Base-by-base conservation (phyloP, 1,140 invertebrate genomes). In the Sitophilus oryzae region DNA sequence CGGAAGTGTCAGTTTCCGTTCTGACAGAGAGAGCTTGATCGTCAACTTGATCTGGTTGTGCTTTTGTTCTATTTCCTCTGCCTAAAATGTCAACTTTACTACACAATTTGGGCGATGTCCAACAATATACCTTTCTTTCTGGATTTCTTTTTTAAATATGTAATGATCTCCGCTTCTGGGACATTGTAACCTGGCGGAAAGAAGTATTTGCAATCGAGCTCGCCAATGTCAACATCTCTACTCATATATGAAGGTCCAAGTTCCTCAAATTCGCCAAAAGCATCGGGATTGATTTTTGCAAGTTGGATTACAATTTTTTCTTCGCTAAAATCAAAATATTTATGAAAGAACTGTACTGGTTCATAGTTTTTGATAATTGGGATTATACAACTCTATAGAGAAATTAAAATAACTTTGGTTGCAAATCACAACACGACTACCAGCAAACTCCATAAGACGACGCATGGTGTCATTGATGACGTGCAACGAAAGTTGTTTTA, bases 301-400 rank as follows among this genome's bases (percentile, higher is more conserved):
- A 82, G 66, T 74, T 82, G 80, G 2, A 83, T 59, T 2, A 82
- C 73, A 34, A 83, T 71, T 53, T 81, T 82, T 64, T 82, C 81
- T 52, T 74, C 76, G 55, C 81, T 83, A 61, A 14, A 66, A 67
- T 8, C 41, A 15, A 2, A 38, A 20, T 37, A 22, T n/a, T n/a
- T n/a, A n/a, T n/a, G n/a, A n/a, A n/a, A n/a, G n/a, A n/a, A n/a
- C n/a, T n/a, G n/a, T 23, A 60, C 40, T 15, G 2, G 19, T n/a
- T 6, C 6, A 36, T 48, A 30, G 5, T 6, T 30, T 5, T 30
- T 30, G 25, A 30, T 50, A 20, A 50, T 35, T 52, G 4, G n/a
- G 18, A 3, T n/a, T 52, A 22, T n/a, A n/a, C n/a, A n/a, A n/a
- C n/a, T n/a, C n/a, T n/a, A n/a, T n/a, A n/a, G n/a, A n/a, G n/a